These are phyloP conservation scores for Ctenopoma kingsleyae DNA, from an alignment of 2,797 vertebrate species.

Conservation along the genomic window DNA sequence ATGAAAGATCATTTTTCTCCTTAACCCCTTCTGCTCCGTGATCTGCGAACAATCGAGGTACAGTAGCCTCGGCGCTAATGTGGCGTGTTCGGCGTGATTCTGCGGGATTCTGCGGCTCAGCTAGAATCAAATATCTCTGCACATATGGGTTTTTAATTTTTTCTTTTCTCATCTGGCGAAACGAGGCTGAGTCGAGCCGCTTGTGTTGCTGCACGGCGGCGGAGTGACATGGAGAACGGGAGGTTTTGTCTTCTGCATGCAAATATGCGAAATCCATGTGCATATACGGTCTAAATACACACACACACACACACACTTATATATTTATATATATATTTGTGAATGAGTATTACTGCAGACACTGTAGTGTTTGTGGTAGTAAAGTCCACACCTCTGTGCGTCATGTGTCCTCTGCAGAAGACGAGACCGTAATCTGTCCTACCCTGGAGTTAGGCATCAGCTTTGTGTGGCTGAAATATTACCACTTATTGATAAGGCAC, in stretches of 20 bases:
- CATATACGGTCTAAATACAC: no score
- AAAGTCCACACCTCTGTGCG: constrained; percentile 54
- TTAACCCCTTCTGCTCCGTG: constrained; percentile 83
- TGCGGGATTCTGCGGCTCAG: no score
- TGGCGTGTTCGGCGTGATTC: neutral
- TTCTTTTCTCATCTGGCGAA: no score
- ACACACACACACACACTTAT: no score
- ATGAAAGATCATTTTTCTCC: constrained; percentile 83
- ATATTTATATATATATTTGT: constrained; percentile 13
- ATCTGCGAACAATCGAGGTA: constrained; percentile 84
- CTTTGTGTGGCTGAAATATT: no score
- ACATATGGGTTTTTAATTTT: no score
- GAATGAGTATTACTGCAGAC: constrained; percentile 61
- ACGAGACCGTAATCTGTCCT: neutral
- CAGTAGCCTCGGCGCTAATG: constrained; percentile 62
- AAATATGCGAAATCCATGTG: constrained; percentile 46
- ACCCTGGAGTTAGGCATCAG: neutral
- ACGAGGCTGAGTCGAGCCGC: constrained; percentile 14
- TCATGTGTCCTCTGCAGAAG: constrained; percentile 38
- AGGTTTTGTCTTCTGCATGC: constrained; percentile 41
- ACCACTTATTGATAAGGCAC: neutral
- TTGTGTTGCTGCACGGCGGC: neutral
- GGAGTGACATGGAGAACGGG: constrained; percentile 19
- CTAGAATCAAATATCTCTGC: neutral
- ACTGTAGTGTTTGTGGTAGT: constrained; percentile 31